Conservation (phyloP, 1,140 invertebrate species). For the Eriosoma lanigerum region DNA sequence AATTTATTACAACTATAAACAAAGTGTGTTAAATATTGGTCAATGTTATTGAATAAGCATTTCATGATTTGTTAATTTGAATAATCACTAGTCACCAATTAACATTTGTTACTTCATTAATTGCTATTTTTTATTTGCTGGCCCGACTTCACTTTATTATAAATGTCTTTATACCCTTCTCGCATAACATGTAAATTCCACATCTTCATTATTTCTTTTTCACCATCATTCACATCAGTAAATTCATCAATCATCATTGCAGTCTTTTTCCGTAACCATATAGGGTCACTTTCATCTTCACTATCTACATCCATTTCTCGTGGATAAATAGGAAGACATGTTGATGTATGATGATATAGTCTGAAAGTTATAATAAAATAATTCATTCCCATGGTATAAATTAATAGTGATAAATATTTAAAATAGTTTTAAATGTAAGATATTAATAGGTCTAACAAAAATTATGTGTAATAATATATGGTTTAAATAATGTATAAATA, state of each 20-base stretch:
- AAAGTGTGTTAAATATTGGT: no score
- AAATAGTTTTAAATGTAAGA: neutral
- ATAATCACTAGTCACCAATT: no score
- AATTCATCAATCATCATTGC: conserved; percentile 99
- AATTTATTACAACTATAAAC: no score
- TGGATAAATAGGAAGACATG: conserved; percentile 88
- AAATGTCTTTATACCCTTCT: conserved; percentile 62
- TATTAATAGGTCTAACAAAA: no score
- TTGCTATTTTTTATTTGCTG: no score
- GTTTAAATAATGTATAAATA: no score
- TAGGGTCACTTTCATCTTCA: conserved; percentile 90
- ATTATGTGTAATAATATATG: no score
- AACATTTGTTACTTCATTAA: no score
- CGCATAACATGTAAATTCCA: conserved; percentile 98
- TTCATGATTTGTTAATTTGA: no score
- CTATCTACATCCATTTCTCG: conserved; percentile 93
- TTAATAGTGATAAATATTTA: neutral
- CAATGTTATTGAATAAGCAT: no score
- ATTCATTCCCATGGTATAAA: neutral
- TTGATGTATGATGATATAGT: conserved; percentile 91
- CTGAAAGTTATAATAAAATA: conserved; percentile 63
- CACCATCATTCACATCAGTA: conserved; percentile 97
- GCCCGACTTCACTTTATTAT: no score
- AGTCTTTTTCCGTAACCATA: conserved; percentile 92
- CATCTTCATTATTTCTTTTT: conserved; percentile 98